These are phyloP conservation scores for Eristalinus aeneus DNA, from an alignment of 2,888 invertebrate species.

Conservation along the genomic window DNA sequence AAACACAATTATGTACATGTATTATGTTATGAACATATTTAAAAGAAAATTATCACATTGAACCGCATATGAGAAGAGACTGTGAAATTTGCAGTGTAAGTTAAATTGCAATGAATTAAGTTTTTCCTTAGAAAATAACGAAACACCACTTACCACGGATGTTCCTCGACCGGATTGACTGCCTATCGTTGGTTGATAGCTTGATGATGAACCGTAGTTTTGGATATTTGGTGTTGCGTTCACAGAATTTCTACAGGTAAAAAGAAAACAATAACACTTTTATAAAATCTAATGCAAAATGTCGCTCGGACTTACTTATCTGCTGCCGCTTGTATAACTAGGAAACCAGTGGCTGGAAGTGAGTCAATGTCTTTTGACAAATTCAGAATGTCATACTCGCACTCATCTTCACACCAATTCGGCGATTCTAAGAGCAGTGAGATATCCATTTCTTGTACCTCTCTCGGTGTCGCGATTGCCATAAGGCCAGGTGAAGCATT, in stretches of 20 bases:
- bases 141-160: conserved; percentile 87
- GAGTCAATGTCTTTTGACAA: conserved; percentile 89
- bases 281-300: not conserved
- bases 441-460: conserved; percentile 99
- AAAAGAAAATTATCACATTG: conserved; percentile 25
- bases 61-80: conserved; percentile 31
- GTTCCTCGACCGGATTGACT: conserved; percentile 93
- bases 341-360: conserved; percentile 90
- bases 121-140: not conserved
- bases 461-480: conserved; percentile 96
- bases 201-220: conserved; percentile 81
- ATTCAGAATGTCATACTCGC: conserved; percentile 96
- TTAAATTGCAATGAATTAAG: conserved; percentile 23
- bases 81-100: conserved; percentile 59
- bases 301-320: conserved; percentile 41
- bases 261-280: conserved; percentile 7
- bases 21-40: not conserved
- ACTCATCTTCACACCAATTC: conserved; percentile 97
- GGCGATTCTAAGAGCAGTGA: conserved; percentile 93
- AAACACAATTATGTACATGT: not conserved
- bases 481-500: conserved; percentile 92
- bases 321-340: conserved; percentile 89
- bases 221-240: conserved; percentile 79
- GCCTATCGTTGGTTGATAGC: conserved; percentile 86
- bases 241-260: conserved; percentile 75